These are phyloP conservation scores for Uloborus diversus DNA, from an alignment of 1,140 invertebrate species.

Conservation along the genomic window DNA sequence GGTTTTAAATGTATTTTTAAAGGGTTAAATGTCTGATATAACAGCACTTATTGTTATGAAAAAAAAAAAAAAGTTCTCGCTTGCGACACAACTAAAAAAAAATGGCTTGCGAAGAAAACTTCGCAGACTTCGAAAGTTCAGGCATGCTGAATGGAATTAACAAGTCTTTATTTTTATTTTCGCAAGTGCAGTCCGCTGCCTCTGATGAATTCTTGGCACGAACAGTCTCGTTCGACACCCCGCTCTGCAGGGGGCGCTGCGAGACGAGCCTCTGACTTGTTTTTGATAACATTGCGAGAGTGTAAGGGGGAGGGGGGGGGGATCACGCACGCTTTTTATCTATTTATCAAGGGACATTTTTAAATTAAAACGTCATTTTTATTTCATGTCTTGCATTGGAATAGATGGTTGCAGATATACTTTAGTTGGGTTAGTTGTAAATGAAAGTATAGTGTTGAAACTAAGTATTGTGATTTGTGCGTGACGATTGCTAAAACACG, in stretches of 20 bases:
- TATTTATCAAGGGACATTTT: not conserved
- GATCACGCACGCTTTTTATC: not conserved
- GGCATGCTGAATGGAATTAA: not conserved
- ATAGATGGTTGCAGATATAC: too few relatives aligned
- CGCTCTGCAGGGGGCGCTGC: slow-evolving; percentile 25
- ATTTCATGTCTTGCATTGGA: not conserved
- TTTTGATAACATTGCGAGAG: slow-evolving; percentile 35
- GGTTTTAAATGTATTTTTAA: too few relatives aligned
- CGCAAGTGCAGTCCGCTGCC: not conserved
- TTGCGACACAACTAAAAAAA: too few relatives aligned
- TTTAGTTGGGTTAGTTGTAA: too few relatives aligned
- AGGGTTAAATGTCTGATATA: too few relatives aligned
- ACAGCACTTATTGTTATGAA: too few relatives aligned
- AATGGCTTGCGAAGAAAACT: too few relatives aligned
- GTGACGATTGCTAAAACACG: not conserved
- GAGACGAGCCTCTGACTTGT: slow-evolving; percentile 10
- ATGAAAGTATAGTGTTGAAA: not conserved
- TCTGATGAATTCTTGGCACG: slow-evolving; percentile 51
- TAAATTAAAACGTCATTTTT: slow-evolving; percentile 48
- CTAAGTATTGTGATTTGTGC: not conserved
- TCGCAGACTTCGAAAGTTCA: not conserved
- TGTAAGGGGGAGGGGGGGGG: not conserved
- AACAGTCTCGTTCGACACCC: not conserved
- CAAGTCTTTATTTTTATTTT: slow-evolving; percentile 44
- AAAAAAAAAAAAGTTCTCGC: too few relatives aligned